Conservation (phyloP, 2,797 vertebrate species). For the Pipistrellus pipistrellus region DNA sequence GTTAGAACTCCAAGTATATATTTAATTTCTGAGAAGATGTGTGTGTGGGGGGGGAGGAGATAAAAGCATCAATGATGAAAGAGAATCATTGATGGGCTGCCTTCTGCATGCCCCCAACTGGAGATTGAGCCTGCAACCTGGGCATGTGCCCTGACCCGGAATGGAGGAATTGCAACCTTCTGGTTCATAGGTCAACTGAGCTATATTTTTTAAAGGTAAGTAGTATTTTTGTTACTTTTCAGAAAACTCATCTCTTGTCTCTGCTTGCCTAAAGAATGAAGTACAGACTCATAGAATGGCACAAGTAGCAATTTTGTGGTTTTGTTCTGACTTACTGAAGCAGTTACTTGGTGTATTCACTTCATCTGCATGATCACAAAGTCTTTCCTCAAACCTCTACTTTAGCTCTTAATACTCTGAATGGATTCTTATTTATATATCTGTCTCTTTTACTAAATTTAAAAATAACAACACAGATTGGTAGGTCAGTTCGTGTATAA, state of each 20-base stretch:
- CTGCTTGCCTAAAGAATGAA: not conserved
- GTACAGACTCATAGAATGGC: not conserved
- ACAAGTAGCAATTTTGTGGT: not conserved
- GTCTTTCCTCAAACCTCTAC: not conserved
- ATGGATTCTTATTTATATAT: not conserved
- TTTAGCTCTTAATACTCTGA: not conserved
- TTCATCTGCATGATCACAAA: not conserved
- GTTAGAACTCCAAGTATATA: no score
- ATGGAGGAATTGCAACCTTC: no score
- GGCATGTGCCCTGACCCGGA: no score
- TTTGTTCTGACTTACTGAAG: not conserved
- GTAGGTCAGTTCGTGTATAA: not conserved
- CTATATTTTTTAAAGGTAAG: not conserved
- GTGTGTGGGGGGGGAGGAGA: no score
- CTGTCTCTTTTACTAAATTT: conserved; percentile 35
- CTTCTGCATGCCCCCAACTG: no score
- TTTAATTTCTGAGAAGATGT: no score
- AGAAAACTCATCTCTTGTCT: not conserved
- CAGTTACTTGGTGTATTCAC: not conserved
- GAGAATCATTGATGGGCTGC: no score
- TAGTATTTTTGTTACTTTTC: not conserved
- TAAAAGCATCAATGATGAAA: no score
- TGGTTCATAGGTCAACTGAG: no score
- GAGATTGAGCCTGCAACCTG: no score
- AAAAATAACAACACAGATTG: not conserved